A percentile compares a stretch with the other conserved stretches of the same genome.
These are phyloP conservation scores for Crossocerus cetratus DNA, from an alignment of 2,888 invertebrate genomes.

Conservation along the genomic window DNA sequence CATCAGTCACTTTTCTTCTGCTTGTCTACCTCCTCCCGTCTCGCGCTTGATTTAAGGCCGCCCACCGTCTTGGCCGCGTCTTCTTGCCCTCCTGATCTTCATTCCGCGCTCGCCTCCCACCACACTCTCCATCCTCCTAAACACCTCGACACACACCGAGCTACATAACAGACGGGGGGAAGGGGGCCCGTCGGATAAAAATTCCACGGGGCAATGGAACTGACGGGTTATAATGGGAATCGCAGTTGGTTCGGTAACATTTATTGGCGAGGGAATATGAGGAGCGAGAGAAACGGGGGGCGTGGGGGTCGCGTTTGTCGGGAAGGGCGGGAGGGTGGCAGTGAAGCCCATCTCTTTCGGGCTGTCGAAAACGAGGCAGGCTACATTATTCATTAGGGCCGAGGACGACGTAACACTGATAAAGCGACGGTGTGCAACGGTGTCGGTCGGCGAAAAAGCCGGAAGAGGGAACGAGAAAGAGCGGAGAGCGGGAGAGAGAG, in stretches of 20 bases:
- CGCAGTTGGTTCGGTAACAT: not conserved
- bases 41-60: slow-evolving; percentile 26
- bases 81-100: slow-evolving; percentile 8
- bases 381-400: not conserved
- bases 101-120: not conserved
- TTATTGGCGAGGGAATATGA: not conserved
- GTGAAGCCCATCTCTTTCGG: not conserved
- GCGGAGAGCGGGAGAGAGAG: not conserved
- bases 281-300: too few species aligned
- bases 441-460: slow-evolving; percentile 14
- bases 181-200: too few species aligned
- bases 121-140: too few species aligned
- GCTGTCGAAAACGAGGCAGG: not conserved
- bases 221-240: too few species aligned
- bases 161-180: too few species aligned
- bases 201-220: too few species aligned
- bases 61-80: slow-evolving; percentile 25
- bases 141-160: too few species aligned
- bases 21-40: slow-evolving; percentile 39
- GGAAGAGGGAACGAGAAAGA: slow-evolving; percentile 9
- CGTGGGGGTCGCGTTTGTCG: too few species aligned
- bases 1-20: slow-evolving; percentile 65
- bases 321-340: not conserved
- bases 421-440: slow-evolving; percentile 36
- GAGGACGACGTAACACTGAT: slow-evolving; percentile 15